phyloP scores from a whole-genome alignment of 2,113 vertebrate species.

The Cariama cristata region DNA sequence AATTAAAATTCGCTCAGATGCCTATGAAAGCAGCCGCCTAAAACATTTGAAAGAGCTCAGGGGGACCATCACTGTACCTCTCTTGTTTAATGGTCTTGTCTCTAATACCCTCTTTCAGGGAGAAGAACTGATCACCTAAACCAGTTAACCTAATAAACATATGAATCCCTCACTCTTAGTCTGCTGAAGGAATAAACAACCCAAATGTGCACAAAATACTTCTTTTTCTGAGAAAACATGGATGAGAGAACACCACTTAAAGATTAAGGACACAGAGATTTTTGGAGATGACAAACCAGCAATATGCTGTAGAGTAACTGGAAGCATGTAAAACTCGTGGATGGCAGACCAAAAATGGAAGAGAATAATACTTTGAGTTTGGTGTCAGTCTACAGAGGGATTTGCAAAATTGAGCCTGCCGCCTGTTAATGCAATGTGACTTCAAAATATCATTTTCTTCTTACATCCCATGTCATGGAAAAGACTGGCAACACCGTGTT shows the following conservation, averaged over 20 bases:
- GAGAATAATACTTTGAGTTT: not conserved
- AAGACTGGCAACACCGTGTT: not conserved
- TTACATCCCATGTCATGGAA: not conserved
- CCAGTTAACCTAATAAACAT: not conserved
- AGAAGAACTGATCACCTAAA: not conserved
- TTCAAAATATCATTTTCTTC: not conserved
- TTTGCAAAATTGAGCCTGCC: not conserved
- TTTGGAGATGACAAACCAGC: not conserved
- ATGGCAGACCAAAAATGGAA: not conserved
- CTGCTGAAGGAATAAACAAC: not conserved
- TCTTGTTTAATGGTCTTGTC: not conserved
- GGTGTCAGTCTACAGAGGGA: not conserved
- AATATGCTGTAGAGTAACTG: not conserved
- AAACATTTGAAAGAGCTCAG: not conserved
- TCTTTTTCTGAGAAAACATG: not conserved
- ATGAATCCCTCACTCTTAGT: not conserved
- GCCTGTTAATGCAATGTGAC: not conserved
- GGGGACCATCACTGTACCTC: not conserved
- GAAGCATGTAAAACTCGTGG: not conserved
- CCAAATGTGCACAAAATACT: not conserved
- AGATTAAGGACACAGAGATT: not conserved
- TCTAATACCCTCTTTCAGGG: not conserved
- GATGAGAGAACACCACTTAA: not conserved
- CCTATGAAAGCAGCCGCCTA: not conserved
- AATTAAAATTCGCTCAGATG: not conserved